Base-by-base conservation (phyloP, 2,888 invertebrate genomes). In the Calameuta filiformis region DNA sequence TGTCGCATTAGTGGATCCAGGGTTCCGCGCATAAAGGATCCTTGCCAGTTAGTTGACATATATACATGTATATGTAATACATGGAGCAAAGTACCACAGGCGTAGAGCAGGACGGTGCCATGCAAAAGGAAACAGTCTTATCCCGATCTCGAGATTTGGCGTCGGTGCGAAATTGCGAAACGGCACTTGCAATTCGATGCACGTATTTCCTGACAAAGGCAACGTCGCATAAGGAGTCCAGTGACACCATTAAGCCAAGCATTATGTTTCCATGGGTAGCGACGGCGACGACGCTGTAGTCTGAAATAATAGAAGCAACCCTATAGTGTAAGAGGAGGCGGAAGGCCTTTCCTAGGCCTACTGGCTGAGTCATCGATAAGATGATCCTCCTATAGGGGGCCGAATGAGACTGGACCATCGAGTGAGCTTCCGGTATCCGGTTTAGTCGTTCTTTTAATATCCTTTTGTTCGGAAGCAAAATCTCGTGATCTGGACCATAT, bases 141-240 rank as follows among this genome's bases (percentile, higher is more conserved):
- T 56, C 56, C 23, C 23, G 23, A 56, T 23, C 56, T 9, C 9
- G 56, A 56, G 56, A 56, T 56, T 56, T 56, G 56, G 23, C 56
- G 56, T 56, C 23, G 15, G 56, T 56, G 23, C 56, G 56, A 40
- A 40, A 40, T 40, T 15, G 40, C 40, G 40, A 56, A 56, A 56
- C 1, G 56, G 56, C 56, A 23, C 76, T 75, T 75, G 71, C 79
- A 74, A 83, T 80, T 79, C 79, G 71, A 76, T 30, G 34, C 81
- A 80, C 80, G 80, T 83, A 79, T 80, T 75, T 73, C 78, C 35
- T 77, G 56, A 56, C 56, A 56, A 56, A 23, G 56, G 56, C 56
- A 23, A 56, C 23, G 56, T 9, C 56, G 56, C 23, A 23, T 56
- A 23, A 56, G 56, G 56, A 23, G 56, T 56, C 56, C 56, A 56